A percentile compares a stretch with the other conserved stretches of the same genome.
Evolutionary conservation across 2,888 invertebrate genomes (phyloP).

Genomic region (Ctenicera cuprea): DNA sequence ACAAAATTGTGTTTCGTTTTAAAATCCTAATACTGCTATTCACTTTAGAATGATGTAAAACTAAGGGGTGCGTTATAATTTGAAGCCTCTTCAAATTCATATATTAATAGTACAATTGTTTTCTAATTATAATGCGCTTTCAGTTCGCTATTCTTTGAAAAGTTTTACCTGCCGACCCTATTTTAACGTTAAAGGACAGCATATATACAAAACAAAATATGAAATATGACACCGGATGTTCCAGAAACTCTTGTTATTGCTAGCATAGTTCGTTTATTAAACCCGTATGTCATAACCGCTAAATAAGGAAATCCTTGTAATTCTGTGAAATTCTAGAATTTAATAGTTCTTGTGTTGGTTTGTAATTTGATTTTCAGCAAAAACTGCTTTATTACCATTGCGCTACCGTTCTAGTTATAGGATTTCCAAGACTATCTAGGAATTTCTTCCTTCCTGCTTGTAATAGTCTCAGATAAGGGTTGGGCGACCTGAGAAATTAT

Average conservation of each 20-base stretch:
- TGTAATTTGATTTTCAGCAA: slow-evolving; percentile 24
- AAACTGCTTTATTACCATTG: slow-evolving; percentile 14
- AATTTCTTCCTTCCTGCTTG: slow-evolving; percentile 37
- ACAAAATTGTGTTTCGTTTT: too few relatives aligned
- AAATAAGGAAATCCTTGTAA: slow-evolving; percentile 28
- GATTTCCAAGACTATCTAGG: slow-evolving; percentile 22
- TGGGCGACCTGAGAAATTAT: slow-evolving; percentile 2
- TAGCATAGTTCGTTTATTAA: slow-evolving; percentile 33
- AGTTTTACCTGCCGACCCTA: slow-evolving; percentile 41
- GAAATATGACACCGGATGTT: slow-evolving; percentile 45
- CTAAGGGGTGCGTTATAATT: too few relatives aligned
- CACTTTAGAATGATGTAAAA: too few relatives aligned
- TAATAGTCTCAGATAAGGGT: slow-evolving; percentile 33
- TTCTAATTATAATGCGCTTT: slow-evolving; percentile 28
- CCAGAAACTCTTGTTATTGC: slow-evolving; percentile 35
- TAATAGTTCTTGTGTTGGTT: slow-evolving; percentile 16
- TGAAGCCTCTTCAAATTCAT: not conserved
- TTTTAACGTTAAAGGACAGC: slow-evolving; percentile 37
- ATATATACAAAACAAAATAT: slow-evolving; percentile 39
- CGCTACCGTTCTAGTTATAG: not conserved
- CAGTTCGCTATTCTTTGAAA: slow-evolving; percentile 28
- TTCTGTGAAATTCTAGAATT: slow-evolving; percentile 31
- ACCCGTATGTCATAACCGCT: slow-evolving; percentile 26
- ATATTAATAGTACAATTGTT: not conserved
- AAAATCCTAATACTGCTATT: too few relatives aligned